These are phyloP conservation scores for Sebastiscus tertius DNA, from an alignment of 2,797 vertebrate genomes.

Conservation along the genomic window DNA sequence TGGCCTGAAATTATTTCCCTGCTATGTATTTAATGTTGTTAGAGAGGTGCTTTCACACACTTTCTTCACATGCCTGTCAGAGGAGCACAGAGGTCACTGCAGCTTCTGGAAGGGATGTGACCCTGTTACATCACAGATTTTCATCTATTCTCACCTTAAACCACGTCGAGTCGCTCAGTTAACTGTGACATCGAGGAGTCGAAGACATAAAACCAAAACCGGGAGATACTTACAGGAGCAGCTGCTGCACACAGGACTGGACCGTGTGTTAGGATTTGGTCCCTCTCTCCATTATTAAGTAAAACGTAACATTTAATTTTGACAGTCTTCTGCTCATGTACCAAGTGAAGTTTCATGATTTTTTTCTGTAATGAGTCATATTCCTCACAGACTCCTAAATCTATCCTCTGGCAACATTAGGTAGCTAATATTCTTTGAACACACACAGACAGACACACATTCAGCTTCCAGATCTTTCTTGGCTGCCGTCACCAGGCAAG, in stretches of 20 bases:
- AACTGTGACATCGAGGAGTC: slow-evolving; percentile 34
- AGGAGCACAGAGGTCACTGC: slow-evolving; percentile 39
- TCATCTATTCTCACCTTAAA: slow-evolving; percentile 53
- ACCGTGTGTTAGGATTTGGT: not conserved
- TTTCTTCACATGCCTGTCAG: slow-evolving; percentile 25
- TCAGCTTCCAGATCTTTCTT: slow-evolving; percentile 65
- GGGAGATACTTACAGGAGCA: slow-evolving; percentile 33
- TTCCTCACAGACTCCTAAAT: slow-evolving; percentile 7
- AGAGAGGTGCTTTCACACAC: slow-evolving; percentile 21
- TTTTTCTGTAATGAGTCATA: slow-evolving; percentile 19
- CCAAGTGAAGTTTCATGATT: not conserved
- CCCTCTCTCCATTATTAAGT: slow-evolving; percentile 23
- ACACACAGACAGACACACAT: slow-evolving; percentile 38
- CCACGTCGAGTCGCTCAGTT: slow-evolving; percentile 15
- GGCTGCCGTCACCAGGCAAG: slow-evolving; percentile 57
- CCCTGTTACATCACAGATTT: slow-evolving; percentile 51
- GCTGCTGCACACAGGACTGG: slow-evolving; percentile 36
- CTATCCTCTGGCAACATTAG: slow-evolving; percentile 37
- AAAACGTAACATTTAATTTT: slow-evolving; percentile 12
- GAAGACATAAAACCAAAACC: slow-evolving; percentile 34
- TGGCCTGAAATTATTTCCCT: not conserved
- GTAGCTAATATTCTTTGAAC: slow-evolving; percentile 44
- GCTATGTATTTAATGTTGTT: slow-evolving; percentile 14
- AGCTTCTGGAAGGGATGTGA: slow-evolving; percentile 37
- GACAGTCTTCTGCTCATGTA: not conserved